These are phyloP conservation scores for Julus scanicus DNA, from an alignment of 2,888 invertebrate species.

Conservation along the genomic window DNA sequence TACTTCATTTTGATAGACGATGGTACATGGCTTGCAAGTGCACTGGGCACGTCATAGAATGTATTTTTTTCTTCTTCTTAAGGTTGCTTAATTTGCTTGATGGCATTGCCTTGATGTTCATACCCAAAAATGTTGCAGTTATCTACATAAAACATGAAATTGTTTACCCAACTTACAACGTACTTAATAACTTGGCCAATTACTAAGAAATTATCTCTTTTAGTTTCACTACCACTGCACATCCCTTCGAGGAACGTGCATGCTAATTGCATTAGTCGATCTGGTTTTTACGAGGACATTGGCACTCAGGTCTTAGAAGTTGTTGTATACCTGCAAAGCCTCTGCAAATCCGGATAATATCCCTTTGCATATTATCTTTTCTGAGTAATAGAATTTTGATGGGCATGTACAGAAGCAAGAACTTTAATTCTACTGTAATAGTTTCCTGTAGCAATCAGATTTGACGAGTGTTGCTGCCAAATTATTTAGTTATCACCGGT, in stretches of 20 bases:
- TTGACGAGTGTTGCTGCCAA: too few relatives aligned
- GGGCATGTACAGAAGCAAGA: too few relatives aligned
- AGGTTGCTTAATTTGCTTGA: neutral
- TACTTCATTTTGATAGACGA: neutral
- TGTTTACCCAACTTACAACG: neutral
- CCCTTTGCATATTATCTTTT: too few relatives aligned
- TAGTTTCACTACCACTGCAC: neutral
- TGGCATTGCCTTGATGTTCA: neutral
- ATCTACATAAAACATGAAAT: neutral
- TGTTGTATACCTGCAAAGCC: neutral
- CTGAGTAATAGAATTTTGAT: too few relatives aligned
- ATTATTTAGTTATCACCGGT: too few relatives aligned
- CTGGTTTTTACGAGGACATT: constrained; percentile 39
- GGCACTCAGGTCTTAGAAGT: neutral
- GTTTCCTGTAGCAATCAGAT: too few relatives aligned
- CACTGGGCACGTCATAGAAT: neutral
- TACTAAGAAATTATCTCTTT: constrained; percentile 13
- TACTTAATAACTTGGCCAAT: neutral
- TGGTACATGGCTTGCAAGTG: neutral
- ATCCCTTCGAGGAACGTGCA: neutral
- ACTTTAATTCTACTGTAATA: too few relatives aligned
- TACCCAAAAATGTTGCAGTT: neutral
- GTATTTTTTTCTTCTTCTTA: neutral
- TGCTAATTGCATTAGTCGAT: neutral
- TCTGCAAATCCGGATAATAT: too few relatives aligned